Conservation (phyloP, 2,888 invertebrate genomes). For the Limnephilus rhombicus region DNA sequence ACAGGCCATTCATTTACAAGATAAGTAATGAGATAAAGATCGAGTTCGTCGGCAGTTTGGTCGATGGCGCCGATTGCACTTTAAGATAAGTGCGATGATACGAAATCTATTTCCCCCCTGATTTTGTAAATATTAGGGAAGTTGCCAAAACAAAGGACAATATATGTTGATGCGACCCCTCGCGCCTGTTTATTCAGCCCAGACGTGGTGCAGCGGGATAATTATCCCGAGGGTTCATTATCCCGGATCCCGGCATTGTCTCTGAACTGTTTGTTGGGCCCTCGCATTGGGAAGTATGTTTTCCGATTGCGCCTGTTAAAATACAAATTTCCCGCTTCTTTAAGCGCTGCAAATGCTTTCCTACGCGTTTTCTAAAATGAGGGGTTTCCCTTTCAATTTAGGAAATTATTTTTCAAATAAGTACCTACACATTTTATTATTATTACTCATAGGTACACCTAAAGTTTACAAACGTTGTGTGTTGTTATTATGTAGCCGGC, state of each 20-base stretch:
- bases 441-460: not conserved
- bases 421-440: not conserved
- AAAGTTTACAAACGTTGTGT: not conserved
- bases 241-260: slow-evolving; percentile 39
- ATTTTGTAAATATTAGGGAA: not conserved
- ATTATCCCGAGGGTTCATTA: slow-evolving; percentile 28
- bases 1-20: not conserved
- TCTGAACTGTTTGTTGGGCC: not conserved
- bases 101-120: not conserved
- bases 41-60: not conserved
- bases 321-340: not conserved
- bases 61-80: not conserved
- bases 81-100: not conserved
- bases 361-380: not conserved
- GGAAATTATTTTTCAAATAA: not conserved
- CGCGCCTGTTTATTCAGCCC: not conserved
- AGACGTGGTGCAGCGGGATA: not conserved
- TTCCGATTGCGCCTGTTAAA: not conserved
- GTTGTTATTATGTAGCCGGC: not conserved
- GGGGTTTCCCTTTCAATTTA: not conserved
- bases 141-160: not conserved
- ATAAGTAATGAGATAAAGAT: not conserved
- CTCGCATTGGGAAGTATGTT: not conserved
- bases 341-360: not conserved
- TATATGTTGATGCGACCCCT: not conserved